Base-by-base conservation (phyloP, 2,888 invertebrate genomes). In the Seira ritae region DNA sequence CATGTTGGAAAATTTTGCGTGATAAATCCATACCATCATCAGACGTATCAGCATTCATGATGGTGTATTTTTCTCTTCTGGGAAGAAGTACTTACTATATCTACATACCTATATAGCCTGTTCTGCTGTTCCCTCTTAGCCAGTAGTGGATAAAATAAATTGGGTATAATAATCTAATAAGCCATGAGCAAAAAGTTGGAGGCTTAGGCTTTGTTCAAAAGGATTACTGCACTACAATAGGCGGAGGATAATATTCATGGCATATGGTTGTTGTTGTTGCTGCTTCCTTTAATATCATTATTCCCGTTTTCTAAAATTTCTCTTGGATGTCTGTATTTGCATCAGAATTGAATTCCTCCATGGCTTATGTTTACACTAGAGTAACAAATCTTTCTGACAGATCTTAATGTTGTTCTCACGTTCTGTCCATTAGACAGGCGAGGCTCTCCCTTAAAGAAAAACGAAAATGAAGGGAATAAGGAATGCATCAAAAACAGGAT, bases 361-460 rank as follows among this genome's bases (percentile, higher is more conserved):
- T 42, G 37, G 69, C 74, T 80, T 74, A 68, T 23, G 67, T 55
- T 60, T 66, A 42, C 42, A 74, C n/a, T 31, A 68, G 74, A 80
- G 80, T 80, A 74, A 80, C 80, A 80, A 80, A 80, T 80, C 80
- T 80, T 80, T 75, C 71, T 80, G 80, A 80, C 80, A 80, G 80
- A 74, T 80, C 80, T 68, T 80, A 75, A 80, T 80, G 80, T 71
- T 80, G 24, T 75, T 75, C 80, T 80, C 80, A 75, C 74, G 75
- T 80, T 80, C 80, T 80, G 70, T 80, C 80, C 75, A 80, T 80
- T 75, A 75, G 50, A 37, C 8, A 6, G 46, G 31, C 31, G 31
- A 2, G 8, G n/a, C n/a, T 31, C 8, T 8, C 50, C 1, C 65
- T 65, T 20, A 65, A 65, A 65, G 19, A 65, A 20, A 6, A 20